phyloP scores from a whole-genome alignment of 1,140 invertebrate genomes.

The Hyles vespertilio region DNA sequence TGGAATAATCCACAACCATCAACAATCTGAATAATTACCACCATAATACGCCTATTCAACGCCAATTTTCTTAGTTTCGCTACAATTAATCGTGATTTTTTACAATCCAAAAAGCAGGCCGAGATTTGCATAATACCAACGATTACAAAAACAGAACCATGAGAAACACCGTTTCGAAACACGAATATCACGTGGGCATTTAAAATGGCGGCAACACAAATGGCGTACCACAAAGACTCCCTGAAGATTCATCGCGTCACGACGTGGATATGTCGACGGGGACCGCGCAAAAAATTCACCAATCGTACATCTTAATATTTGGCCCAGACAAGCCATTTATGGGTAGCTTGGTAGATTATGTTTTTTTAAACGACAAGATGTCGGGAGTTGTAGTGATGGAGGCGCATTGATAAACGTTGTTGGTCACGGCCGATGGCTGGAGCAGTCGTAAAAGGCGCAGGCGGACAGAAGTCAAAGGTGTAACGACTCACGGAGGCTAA shows the following conservation, averaged over 20 bases:
- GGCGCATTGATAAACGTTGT: not conserved
- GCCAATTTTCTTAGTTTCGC: too few relatives aligned
- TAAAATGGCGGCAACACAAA: not conserved
- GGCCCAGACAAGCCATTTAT: constrained; percentile 12
- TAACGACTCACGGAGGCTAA: constrained; percentile 17
- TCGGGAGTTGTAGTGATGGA: not conserved
- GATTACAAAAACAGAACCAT: too few relatives aligned
- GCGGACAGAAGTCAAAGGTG: constrained; percentile 20
- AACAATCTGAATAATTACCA: too few relatives aligned
- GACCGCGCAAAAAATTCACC: constrained; percentile 10
- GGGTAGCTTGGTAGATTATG: constrained; percentile 1
- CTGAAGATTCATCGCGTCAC: constrained; percentile 5
- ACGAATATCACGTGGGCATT: not conserved
- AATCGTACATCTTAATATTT: constrained; percentile 16
- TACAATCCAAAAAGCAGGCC: too few relatives aligned
- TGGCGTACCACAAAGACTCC: not conserved
- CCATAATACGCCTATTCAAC: too few relatives aligned
- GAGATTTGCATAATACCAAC: too few relatives aligned
- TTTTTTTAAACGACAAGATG: not conserved
- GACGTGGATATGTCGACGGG: constrained; percentile 1
- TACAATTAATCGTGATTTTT: too few relatives aligned
- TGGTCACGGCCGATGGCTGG: constrained; percentile 9
- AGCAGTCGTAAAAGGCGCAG: constrained; percentile 19
- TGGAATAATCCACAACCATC: not conserved
- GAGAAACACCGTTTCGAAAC: too few relatives aligned